Base-by-base conservation (phyloP, 37 sponge, comb jelly and placozoan genomes). In the Mnemiopsis leidyi region DNA sequence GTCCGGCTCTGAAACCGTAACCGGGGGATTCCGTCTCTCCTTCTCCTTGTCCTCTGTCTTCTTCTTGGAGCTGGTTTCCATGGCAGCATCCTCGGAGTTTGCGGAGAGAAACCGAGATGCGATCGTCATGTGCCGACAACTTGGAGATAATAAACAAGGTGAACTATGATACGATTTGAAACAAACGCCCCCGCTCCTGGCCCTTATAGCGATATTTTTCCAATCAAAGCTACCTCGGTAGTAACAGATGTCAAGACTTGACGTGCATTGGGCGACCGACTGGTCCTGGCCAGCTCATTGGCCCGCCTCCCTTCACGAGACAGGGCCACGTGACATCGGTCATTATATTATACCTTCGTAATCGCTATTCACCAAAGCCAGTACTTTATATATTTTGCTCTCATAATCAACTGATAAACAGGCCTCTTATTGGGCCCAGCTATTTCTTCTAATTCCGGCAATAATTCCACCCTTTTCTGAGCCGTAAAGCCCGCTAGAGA, bases 191-290 rank as follows among this genome's bases (percentile, higher is more conserved):
- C 29, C 20, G 30, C 73, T 23, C 73, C 73, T n/a, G 30, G 30
- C n/a, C 73, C 73, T 77, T 13, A 77, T 77, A 77, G 30, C 79
- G 33, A 77, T 77, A 77, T 77, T 77, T 77, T 77, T 32, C 73
- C 79, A 77, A 77, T 77, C 79, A 77, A 69, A 25, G 24, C 73
- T 69, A 28, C 2, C 29, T n/a, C 2, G 29, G 73, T 25, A 69
- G 73, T 25, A 69, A 28, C 73, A 28, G 73, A 21, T 69, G 73
- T 69, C 73, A 69, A 69, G 73, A 28, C 73, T 25, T 25, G 73
- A 48, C 61, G 73, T 69, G 32, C 79, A 77, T 77, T 77, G 79
- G 79, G 32, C 32, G 79, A 20, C 28, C 73, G 29, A 25, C 21
- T 69, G 73, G 1, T 28, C 2, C 2, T 25, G 7, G 28, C 29